Base-by-base conservation (phyloP, 2,113 vertebrate species). In the Hippocampus zosterae region DNA sequence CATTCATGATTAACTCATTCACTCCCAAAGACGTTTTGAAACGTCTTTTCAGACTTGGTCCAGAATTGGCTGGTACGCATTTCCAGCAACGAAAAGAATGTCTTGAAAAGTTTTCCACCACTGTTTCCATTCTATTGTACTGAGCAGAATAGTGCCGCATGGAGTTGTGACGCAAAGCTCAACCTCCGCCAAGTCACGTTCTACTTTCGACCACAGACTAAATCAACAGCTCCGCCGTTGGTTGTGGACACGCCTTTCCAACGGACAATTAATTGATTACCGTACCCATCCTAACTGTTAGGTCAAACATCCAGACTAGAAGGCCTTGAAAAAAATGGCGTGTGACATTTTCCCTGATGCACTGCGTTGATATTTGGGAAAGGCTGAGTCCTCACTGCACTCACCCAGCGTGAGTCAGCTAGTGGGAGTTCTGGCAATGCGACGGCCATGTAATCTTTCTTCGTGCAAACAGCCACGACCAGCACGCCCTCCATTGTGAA, bases 401-500 rank as follows among this genome's bases (percentile, higher is more conserved):
- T 92, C 81, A 99, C 97, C 96, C 97, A 99, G 41, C 90, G 75
- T 0, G 93, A 94, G 82, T 98, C 95, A 0, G 83, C 92, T 42
- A 98, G 94, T 64, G 88, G 84, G 7, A 91, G 80, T 53, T 98
- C 94, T 0, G 93, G 92, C 79, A 98, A 76, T 0, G 95, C 90
- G 33, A 98, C 85, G 0, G 96, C 96, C 93, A 98, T 92, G 88
- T 99, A 98, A 25, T 99, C 97, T 78, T 96, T 98, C 86, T 95
- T 96, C 61, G 96, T 99, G 90, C 97, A 98, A 60, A 98, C 97
- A 0, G 97, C 97, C 70, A 97, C 96, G 74, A 98, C 97, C 85
- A 99, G 88, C 74, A 95, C 92, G 0, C 96, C 95, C 0, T 93
- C 92, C 0, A 91, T 76, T 0, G 95, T 98, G 90, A 99, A 98